Evolutionary conservation across 37 sponge, comb jelly and placozoan species (phyloP).

Genomic region (Bolinopsis microptera): DNA sequence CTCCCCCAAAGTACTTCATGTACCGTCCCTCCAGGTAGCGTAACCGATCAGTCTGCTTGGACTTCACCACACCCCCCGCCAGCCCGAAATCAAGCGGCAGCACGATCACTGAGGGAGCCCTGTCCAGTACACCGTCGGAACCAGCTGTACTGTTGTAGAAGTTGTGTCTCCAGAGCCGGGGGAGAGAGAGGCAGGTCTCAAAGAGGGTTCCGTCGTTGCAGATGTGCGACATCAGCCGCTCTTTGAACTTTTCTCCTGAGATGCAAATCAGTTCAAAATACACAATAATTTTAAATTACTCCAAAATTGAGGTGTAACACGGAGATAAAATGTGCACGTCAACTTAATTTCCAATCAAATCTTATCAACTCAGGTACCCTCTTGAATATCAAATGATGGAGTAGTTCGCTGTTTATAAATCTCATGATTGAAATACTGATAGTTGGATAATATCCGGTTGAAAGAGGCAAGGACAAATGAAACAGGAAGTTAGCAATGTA

Average conservation of each 20-base stretch:
- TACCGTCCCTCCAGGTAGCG: constrained; percentile 23
- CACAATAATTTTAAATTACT: no score
- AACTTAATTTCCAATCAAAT: no score
- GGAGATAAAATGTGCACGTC: no score
- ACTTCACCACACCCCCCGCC: constrained; percentile 2
- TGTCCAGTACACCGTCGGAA: not conserved
- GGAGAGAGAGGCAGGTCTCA: constrained; percentile 34
- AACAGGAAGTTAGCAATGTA: no score
- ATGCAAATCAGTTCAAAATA: no score
- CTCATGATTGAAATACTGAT: no score
- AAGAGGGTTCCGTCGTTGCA: constrained; percentile 17
- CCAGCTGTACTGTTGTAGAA: constrained; percentile 46
- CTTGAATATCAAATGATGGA: no score
- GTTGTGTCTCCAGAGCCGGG: constrained; percentile 29
- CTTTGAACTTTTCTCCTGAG: constrained; percentile 17
- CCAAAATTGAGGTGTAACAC: no score
- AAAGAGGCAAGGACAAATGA: no score
- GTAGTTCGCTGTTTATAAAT: no score
- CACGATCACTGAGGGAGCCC: constrained; percentile 10
- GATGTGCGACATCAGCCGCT: constrained; percentile 38
- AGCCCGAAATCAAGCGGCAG: constrained; percentile 35
- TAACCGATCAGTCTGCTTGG: constrained; percentile 15
- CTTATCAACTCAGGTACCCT: no score
- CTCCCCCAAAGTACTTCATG: constrained; percentile 49
- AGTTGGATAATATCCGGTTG: no score